Percentiles rank a stretch among this genome's conserved stretches.
Evolutionary conservation across 2,797 vertebrate species (phyloP).

Genomic region (Pteropus rufus): DNA sequence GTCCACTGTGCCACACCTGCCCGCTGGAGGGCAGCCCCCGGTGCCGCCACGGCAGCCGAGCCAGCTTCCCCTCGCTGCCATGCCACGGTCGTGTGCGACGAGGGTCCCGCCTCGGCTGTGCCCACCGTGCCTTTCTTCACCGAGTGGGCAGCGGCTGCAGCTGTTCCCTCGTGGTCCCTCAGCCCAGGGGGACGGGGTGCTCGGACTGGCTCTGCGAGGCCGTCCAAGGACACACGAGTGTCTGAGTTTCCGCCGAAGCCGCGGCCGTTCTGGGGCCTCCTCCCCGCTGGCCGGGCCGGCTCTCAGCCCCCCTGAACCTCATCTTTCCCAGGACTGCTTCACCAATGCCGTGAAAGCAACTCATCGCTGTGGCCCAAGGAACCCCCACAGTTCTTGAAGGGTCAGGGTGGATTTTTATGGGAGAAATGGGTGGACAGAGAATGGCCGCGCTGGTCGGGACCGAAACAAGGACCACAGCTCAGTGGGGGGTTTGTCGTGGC

Average conservation of each 20-base stretch:
- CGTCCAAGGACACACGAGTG: background rate
- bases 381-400: background rate
- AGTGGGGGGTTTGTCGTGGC: fast-evolving
- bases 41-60: no score
- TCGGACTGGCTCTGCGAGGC: background rate
- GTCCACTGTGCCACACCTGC: conserved; percentile 77
- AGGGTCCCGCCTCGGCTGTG: background rate
- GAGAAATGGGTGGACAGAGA: no score
- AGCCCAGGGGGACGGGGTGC: background rate
- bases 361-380: background rate
- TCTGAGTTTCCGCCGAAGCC: background rate
- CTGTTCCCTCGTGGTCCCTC: background rate
- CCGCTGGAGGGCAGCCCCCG: background rate
- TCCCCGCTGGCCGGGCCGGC: no score
- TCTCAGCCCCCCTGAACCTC: background rate
- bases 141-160: background rate
- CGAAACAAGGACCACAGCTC: no score
- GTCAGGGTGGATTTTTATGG: background rate
- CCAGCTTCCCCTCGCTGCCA: background rate
- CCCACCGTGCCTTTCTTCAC: background rate
- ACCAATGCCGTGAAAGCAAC: background rate
- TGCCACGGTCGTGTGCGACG: background rate
- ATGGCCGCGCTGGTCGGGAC: background rate
- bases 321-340: background rate
- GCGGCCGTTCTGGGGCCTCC: fast-evolving